Evolutionary conservation across 2,888 invertebrate species (phyloP), one percentile per base, ranked within the genome.

Genomic region (Macropis europaea): DNA sequence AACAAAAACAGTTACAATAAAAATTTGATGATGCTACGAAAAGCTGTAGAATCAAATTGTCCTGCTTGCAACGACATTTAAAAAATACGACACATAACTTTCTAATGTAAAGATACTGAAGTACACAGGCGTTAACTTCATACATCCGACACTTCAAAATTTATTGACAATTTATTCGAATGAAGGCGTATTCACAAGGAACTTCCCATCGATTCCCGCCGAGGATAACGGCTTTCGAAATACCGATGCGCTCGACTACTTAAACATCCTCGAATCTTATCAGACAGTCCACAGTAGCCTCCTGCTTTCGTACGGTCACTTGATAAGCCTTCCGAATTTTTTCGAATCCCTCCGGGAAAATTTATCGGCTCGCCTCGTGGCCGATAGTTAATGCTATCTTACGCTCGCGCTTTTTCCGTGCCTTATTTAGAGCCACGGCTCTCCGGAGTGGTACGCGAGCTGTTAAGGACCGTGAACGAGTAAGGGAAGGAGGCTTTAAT

Each of bases 401-500:
- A 42, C 40, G 13, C n/a, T 19, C 28, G 15, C 9, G 26, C 30
- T 28, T 56, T 60, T 59, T 54, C 53, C 28, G 4, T 36, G 22
- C 45, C 59, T 53, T 76, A 73, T 76, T 64, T 61, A 77, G 68
- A 68, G 24, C 15, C 70, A 32, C 13, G 15, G 19, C 40, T 19
- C 40, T 19, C 15, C 13, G 6, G 26, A 22, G 34, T n/a, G 7
- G 34, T 36, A 66, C 13, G 13, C 17, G 19, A 19, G 30, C 42
- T 28, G 24, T 56, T 57, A 30, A 53, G 57, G 36, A 22, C 3
- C 56, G 6, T 22, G 53, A 36, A 42, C 34, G 26, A 38, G 47
- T 9, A 57, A 73, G 22, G 52, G 22, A 66, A 72, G 45, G 48
- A 60, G 71, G 26, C 42, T 78, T 77, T 79, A 76, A 79, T 79